Evolutionary conservation across 2,888 invertebrate species (phyloP).

Genomic region (Tachina grossa): DNA sequence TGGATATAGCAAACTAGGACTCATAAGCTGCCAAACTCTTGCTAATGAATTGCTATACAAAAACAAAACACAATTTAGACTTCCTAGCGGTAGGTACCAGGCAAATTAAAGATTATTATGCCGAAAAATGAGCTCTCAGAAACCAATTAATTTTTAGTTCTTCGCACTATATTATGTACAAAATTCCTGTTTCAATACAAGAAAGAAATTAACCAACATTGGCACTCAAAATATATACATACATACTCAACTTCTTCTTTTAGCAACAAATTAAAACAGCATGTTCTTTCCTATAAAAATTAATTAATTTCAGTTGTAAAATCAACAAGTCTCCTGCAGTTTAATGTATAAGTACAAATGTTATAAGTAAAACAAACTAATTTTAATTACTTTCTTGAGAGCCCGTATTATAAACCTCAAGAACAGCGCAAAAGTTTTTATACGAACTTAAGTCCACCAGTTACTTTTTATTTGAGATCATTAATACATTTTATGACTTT

Average conservation of each 20-base stretch:
- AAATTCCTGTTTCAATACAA: no score
- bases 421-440: background rate
- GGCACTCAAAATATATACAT: background rate
- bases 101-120: no score
- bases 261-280: background rate
- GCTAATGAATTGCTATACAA: no score
- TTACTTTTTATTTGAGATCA: slow-evolving; percentile 36
- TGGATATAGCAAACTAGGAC: no score
- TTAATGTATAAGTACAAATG: slow-evolving; percentile 7
- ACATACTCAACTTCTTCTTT: background rate
- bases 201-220: background rate
- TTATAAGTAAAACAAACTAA: background rate
- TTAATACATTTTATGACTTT: slow-evolving; percentile 55
- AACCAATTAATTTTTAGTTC: no score
- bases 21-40: no score
- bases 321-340: slow-evolving; percentile 20
- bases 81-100: no score
- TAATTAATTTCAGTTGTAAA: slow-evolving; percentile 2
- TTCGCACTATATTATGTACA: no score
- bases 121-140: no score
- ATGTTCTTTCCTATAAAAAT: background rate
- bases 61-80: no score
- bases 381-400: slow-evolving; percentile 3
- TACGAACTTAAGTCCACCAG: no score
- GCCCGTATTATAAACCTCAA: background rate